Conservation (phyloP, 2,888 invertebrate genomes). For the Nymphalis polychloros region DNA sequence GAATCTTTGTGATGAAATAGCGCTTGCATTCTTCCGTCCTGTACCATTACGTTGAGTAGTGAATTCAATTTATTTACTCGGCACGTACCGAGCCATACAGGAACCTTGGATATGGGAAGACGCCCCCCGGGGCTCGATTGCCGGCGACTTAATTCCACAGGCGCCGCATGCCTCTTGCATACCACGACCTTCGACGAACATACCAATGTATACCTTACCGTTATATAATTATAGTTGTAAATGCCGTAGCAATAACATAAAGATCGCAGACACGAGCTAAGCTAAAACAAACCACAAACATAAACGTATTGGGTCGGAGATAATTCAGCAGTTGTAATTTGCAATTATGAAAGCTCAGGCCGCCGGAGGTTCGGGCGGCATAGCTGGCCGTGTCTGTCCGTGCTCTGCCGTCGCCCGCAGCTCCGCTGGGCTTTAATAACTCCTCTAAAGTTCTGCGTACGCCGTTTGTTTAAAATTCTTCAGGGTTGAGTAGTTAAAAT, state of each 20-base stretch:
- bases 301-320: conserved; percentile 33
- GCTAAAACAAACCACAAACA: conserved; percentile 30
- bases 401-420: conserved; percentile 19
- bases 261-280: conserved; percentile 10
- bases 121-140: conserved; percentile 32
- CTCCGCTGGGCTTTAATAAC: conserved; percentile 24
- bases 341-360: conserved; percentile 30
- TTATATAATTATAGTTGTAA: conserved; percentile 3
- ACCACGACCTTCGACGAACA: neutral
- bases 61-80: conserved; percentile 37
- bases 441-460: conserved; percentile 19
- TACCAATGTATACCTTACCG: conserved; percentile 7
- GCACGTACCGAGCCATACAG: conserved; percentile 30
- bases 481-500: conserved; percentile 5
- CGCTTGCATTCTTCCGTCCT: conserved; percentile 27
- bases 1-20: conserved; percentile 20
- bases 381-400: conserved; percentile 15
- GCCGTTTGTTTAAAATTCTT: conserved; percentile 19
- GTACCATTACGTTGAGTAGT: conserved; percentile 27
- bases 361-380: conserved; percentile 18
- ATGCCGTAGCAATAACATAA: conserved; percentile 2
- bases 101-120: conserved; percentile 34
- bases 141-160: conserved; percentile 32
- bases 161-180: conserved; percentile 29
- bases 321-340: conserved; percentile 30